Percentiles rank a stretch among this genome's conserved stretches.
Evolutionary conservation across 1,140 invertebrate species (phyloP).

Genomic region (Drosophila santomea): DNA sequence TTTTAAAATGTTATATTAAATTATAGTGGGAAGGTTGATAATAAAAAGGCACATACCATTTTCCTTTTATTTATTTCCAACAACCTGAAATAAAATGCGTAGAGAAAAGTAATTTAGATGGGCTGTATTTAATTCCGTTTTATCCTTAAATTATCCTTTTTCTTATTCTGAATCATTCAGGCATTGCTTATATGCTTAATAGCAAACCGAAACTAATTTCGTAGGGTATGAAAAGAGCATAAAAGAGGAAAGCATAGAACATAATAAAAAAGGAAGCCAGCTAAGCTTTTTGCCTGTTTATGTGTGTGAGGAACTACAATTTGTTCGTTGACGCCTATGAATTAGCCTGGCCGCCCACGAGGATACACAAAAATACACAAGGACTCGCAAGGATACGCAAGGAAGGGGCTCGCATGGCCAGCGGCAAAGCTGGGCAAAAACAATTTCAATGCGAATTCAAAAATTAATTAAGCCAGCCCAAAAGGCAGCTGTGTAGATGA

Average conservation of each 20-base stretch:
- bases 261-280: slow-evolving; percentile 19
- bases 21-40: no score
- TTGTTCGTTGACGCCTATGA: slow-evolving; percentile 73
- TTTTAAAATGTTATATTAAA: not conserved
- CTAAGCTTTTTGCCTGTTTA: slow-evolving; percentile 20
- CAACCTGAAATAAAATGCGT: no score
- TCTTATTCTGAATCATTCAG: no score
- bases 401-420: slow-evolving; percentile 33
- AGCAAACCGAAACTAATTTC: no score
- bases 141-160: not conserved
- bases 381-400: slow-evolving; percentile 21
- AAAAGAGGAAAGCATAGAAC: not conserved
- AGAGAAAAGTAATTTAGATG: no score
- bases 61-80: no score
- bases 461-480: slow-evolving; percentile 75
- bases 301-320: slow-evolving; percentile 65
- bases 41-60: no score
- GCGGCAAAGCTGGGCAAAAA: slow-evolving; percentile 58
- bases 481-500: slow-evolving; percentile 24
- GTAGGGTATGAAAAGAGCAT: slow-evolving; percentile 12
- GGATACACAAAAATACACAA: slow-evolving; percentile 31
- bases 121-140: no score
- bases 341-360: slow-evolving; percentile 58
- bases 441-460: slow-evolving; percentile 76
- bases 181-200: no score